Evolutionary conservation across 1,140 invertebrate species (phyloP), one percentile per base, ranked within the genome.

Genomic region (Galleria mellonella): DNA sequence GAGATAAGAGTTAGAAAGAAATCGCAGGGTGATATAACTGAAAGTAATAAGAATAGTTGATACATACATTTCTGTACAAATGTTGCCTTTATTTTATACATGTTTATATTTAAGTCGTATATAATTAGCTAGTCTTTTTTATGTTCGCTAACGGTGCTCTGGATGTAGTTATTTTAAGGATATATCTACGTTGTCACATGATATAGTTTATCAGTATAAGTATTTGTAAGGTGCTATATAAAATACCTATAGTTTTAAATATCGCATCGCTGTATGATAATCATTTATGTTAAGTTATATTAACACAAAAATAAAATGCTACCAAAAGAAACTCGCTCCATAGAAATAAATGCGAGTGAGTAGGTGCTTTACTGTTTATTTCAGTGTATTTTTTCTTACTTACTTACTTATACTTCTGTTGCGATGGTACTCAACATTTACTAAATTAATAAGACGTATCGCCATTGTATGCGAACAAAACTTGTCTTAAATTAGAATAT

Each of bases 1-100:
- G 82, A 85, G 57, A 85, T 85, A 74, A 71, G 78, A 73, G 82
- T 83, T 78, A 76, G 76, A 64, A 83, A 85, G 57, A 85, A 81
- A 68, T 73, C 82, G 59, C 73, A 85, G 51, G 68, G 69, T 67
- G 78, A 82, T 54, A 47, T 72, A 54, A 52, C 55, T 3, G 17
- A 23, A 6, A 23, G 2, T 23, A 23, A 23, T 23, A 23, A 23
- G 9, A 69, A 66, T 69, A 75, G 63, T 54, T 83, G 64, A 79
- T 70, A 43, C 44, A 40, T 47, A 47, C 41, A 35, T 23, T 23
- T 23, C 17, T 23, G 17, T 23, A 17, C 9, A 40, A 41, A 9
- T 30, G 41, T 23, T 10, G 27, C 35, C 39, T 37, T 31, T 30
- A 38, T 32, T 39, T 37, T 23, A 36, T 43, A 23, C 42, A 10